These are phyloP conservation scores for Campaea margaritaria DNA, from an alignment of 2,888 invertebrate species.

Conservation along the genomic window DNA sequence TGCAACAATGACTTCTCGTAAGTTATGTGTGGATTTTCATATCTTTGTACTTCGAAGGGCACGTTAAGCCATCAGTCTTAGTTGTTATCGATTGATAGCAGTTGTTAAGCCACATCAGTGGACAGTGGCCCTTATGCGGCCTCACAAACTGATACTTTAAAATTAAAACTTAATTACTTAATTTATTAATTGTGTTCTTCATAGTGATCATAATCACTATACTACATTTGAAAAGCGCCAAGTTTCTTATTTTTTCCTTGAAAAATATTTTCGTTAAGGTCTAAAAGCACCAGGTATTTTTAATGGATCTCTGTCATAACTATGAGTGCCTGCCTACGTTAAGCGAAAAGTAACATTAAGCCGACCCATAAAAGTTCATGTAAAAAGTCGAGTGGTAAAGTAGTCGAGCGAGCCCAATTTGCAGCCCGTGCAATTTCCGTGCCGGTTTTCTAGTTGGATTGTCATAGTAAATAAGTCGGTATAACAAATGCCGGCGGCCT, in stretches of 20 bases:
- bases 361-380: constrained; percentile 45
- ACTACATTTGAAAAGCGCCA: too few relatives aligned
- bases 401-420: constrained; percentile 57
- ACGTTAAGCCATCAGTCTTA: too few relatives aligned
- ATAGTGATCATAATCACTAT: too few relatives aligned
- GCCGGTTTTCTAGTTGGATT: constrained; percentile 65
- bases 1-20: too few relatives aligned
- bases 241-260: background rate
- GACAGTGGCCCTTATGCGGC: too few relatives aligned
- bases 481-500: constrained; percentile 58
- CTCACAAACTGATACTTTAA: too few relatives aligned
- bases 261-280: constrained; percentile 9
- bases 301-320: constrained; percentile 39
- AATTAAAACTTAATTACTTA: too few relatives aligned
- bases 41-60: too few relatives aligned
- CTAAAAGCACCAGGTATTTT: constrained; percentile 14
- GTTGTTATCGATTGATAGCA: too few relatives aligned
- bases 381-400: constrained; percentile 45
- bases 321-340: constrained; percentile 18
- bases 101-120: too few relatives aligned
- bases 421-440: constrained; percentile 61
- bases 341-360: constrained; percentile 26
- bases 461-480: constrained; percentile 64
- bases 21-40: too few relatives aligned
- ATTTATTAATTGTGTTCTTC: too few relatives aligned